Conservation (phyloP, 30 jellyfish, hydroid and myxozoan genomes). For the Aurelia aurita complex sp. Pacific region DNA sequence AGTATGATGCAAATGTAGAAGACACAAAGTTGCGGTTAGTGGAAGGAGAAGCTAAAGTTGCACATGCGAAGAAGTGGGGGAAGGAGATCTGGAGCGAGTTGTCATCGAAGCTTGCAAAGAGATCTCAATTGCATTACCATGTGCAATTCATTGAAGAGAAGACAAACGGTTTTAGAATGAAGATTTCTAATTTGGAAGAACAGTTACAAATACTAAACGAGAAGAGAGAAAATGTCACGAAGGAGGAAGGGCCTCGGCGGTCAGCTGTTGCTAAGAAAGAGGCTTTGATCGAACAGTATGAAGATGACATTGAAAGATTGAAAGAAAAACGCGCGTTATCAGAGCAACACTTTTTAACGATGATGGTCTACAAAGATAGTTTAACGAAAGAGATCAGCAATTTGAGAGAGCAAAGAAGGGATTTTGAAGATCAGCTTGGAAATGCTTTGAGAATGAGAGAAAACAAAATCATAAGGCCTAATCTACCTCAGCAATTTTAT, state of each 20-base stretch:
- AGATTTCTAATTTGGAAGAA: conserved; percentile 14
- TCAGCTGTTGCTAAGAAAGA: conserved; percentile 1
- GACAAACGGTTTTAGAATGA: background rate
- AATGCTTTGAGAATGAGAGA: conserved; percentile 25
- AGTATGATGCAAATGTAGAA: background rate
- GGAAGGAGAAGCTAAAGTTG: background rate
- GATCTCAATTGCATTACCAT: conserved; percentile 38
- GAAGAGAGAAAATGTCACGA: conserved; percentile 22
- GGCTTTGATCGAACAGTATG: conserved; percentile 63
- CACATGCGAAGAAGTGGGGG: conserved; percentile 44
- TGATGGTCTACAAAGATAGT: conserved; percentile 51
- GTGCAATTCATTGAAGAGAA: conserved; percentile 11
- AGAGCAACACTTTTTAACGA: conserved; percentile 46
- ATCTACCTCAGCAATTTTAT: conserved; percentile 25
- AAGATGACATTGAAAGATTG: conserved; percentile 29
- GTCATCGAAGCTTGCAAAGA: conserved; percentile 14
- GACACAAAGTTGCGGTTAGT: background rate
- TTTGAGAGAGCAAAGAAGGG: conserved; percentile 35
- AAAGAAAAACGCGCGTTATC: conserved; percentile 48
- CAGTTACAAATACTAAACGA: conserved; percentile 26
- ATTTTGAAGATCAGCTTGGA: conserved; percentile 42
- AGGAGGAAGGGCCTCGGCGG: conserved; percentile 13
- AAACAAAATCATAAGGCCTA: background rate
- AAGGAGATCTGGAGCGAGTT: conserved; percentile 14
- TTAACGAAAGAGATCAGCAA: conserved; percentile 48